phyloP scores from a whole-genome alignment of 2,888 invertebrate species.

The Monoplex corrugatus region DNA sequence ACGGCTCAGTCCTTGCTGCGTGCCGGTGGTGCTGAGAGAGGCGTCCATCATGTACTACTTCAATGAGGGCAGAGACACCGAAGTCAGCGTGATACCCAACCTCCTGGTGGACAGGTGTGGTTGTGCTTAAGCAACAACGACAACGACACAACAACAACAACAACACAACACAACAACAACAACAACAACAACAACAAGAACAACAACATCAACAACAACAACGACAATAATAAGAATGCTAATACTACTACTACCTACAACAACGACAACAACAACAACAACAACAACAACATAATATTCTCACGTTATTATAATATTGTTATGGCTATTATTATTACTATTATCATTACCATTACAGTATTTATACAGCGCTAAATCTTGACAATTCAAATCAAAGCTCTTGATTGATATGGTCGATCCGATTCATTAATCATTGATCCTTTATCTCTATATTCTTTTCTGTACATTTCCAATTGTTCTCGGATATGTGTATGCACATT shows the following conservation, averaged over 20 bases:
- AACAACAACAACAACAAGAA: background rate
- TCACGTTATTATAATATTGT: background rate
- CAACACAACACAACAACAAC: background rate
- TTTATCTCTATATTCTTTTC: no score
- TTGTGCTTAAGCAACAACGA: constrained; percentile 32
- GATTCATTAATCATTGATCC: no score
- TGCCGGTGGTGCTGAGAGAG: constrained; percentile 58
- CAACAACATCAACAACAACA: background rate
- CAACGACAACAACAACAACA: background rate
- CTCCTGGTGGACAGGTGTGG: constrained; percentile 49
- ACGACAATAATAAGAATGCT: background rate
- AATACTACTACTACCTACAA: background rate
- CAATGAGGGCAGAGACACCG: constrained; percentile 33
- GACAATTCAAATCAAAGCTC: no score
- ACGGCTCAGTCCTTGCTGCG: constrained; percentile 62
- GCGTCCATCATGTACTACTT: constrained; percentile 48
- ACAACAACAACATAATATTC: background rate
- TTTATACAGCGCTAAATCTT: no score
- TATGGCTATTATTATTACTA: background rate
- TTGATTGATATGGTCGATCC: no score
- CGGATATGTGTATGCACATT: no score
- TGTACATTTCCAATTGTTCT: no score
- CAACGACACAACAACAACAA: no score
- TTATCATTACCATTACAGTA: background rate
- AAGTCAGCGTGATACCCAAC: constrained; percentile 44